Evolutionary conservation across 2,797 vertebrate species (phyloP).

Genomic region (Poeciliopsis gracilis): DNA sequence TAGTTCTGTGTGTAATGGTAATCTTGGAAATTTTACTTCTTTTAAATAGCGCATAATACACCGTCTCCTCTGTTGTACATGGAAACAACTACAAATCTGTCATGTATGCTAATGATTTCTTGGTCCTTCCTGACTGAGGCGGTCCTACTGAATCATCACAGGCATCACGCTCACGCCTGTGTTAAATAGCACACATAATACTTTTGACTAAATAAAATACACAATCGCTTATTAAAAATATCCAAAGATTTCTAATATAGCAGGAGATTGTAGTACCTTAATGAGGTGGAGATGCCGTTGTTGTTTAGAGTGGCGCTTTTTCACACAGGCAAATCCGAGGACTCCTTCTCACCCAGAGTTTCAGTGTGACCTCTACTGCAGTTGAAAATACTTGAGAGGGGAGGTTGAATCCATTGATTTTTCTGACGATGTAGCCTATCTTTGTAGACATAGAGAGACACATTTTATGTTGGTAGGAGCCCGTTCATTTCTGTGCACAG

Average conservation of each 20-base stretch:
- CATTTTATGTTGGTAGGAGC: conserved; percentile 59
- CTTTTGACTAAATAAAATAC: accelerated
- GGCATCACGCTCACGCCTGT: conserved; percentile 22
- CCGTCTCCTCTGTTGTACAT: not conserved
- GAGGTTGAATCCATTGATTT: conserved; percentile 67
- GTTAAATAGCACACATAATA: not conserved
- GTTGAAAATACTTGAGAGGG: conserved; percentile 80
- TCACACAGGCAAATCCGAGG: conserved; percentile 60
- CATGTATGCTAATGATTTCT: conserved; percentile 21
- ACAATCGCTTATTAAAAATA: accelerated
- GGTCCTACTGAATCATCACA: conserved; percentile 29
- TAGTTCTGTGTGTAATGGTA: not conserved
- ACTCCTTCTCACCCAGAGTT: conserved; percentile 55
- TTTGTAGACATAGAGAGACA: conserved; percentile 27
- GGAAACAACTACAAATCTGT: conserved; percentile 19
- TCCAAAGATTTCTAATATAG: accelerated
- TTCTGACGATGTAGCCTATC: conserved; percentile 62
- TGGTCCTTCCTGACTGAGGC: conserved; percentile 44
- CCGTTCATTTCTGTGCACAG: conserved; percentile 55
- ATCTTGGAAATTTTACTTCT: not conserved
- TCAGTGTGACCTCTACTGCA: conserved; percentile 84
- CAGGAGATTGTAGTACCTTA: accelerated
- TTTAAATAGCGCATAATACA: not conserved
- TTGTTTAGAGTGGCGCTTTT: not conserved
- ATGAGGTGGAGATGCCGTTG: accelerated